phyloP scores from a whole-genome alignment of 1,140 invertebrate species.

The Drosophila sechellia region DNA sequence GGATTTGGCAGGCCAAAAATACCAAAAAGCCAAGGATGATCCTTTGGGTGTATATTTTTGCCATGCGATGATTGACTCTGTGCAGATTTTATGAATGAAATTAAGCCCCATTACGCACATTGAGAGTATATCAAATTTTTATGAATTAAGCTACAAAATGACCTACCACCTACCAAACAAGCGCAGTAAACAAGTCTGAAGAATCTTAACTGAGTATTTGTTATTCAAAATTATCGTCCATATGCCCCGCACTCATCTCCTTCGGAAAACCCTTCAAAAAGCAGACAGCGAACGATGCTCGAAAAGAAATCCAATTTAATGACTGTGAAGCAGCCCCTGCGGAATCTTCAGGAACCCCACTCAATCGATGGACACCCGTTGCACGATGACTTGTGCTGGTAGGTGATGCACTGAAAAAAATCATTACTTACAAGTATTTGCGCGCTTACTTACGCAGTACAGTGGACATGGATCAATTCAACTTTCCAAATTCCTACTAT shows the following conservation, averaged over 20 bases:
- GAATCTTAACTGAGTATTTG: slow-evolving; percentile 23
- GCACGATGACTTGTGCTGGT: slow-evolving; percentile 63
- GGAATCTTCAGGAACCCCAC: slow-evolving; percentile 42
- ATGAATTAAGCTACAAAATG: too few species aligned
- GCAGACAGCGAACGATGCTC: slow-evolving; percentile 32
- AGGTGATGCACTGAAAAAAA: slow-evolving; percentile 1
- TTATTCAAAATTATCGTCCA: slow-evolving; percentile 64
- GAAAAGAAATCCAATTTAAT: slow-evolving; percentile 78
- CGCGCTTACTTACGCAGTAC: too few species aligned
- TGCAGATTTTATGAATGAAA: neutral
- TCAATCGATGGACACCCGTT: slow-evolving; percentile 34
- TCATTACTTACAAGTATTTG: too few species aligned
- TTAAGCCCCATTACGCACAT: neutral
- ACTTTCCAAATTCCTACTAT: too few species aligned
- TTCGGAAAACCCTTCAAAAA: slow-evolving; percentile 52
- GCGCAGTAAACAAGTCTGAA: neutral
- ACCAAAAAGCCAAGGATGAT: slow-evolving; percentile 5
- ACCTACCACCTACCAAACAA: too few species aligned
- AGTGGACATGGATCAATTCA: too few species aligned
- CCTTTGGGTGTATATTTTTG: neutral
- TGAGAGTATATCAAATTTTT: too few species aligned
- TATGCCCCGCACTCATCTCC: slow-evolving; percentile 5
- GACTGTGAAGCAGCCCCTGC: slow-evolving; percentile 53
- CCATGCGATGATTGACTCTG: neutral
- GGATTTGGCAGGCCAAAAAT: slow-evolving; percentile 14